phyloP scores from a whole-genome alignment of 2,888 invertebrate genomes.

The Drosophila nr. perissopoda region DNA sequence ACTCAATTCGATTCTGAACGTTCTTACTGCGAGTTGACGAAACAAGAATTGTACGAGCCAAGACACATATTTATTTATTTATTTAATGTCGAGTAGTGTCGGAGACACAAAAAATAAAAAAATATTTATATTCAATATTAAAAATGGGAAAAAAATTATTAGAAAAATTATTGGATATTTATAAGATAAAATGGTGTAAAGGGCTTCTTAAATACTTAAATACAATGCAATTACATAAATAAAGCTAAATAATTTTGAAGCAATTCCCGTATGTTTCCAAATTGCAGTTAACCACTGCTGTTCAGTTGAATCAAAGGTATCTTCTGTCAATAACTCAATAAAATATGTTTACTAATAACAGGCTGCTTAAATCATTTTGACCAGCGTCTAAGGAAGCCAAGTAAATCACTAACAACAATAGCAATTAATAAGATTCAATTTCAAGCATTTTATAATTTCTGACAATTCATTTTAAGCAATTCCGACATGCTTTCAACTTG shows the following conservation, averaged over 20 bases:
- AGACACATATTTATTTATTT: too few species aligned
- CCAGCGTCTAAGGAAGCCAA: background rate
- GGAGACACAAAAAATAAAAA: too few species aligned
- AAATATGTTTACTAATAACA: background rate
- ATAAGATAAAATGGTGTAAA: too few species aligned
- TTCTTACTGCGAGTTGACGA: background rate
- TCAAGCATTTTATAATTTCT: background rate
- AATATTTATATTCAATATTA: too few species aligned
- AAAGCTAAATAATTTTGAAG: too few species aligned
- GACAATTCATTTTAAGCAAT: background rate
- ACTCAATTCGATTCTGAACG: background rate
- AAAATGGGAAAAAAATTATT: too few species aligned
- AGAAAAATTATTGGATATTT: too few species aligned
- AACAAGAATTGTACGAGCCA: background rate
- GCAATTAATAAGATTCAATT: background rate
- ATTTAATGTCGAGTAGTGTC: too few species aligned
- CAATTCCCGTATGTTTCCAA: too few species aligned
- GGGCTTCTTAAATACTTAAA: too few species aligned
- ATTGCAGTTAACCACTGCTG: background rate
- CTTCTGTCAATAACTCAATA: slow-evolving; percentile 2
- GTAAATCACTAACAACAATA: background rate
- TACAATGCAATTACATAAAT: too few species aligned
- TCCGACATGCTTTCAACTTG: background rate
- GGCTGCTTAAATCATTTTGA: background rate
- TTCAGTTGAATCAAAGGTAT: background rate